Evolutionary conservation across 2,797 vertebrate species (phyloP).

Genomic region (Tenualosa thibaudeaui): DNA sequence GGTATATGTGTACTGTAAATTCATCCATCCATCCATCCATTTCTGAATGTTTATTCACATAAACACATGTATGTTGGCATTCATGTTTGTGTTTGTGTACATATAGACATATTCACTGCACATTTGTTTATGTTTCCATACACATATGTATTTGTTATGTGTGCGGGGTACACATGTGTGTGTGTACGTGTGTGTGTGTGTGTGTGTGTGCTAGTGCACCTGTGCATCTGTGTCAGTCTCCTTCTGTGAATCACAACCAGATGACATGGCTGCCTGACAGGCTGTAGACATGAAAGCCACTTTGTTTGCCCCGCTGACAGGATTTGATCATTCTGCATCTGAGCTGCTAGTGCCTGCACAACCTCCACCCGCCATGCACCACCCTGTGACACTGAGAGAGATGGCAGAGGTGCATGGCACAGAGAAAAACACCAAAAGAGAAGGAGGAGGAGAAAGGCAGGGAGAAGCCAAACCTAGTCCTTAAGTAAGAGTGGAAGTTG

Average conservation of each 20-base stretch:
- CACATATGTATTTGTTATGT: neutral
- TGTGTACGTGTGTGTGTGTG: neutral
- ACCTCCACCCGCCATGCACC: neutral
- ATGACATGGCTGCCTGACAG: constrained; percentile 35
- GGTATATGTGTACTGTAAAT: neutral
- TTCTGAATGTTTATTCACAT: neutral
- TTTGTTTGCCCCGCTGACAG: constrained; percentile 53
- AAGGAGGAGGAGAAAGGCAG: neutral
- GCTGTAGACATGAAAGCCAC: constrained; percentile 49
- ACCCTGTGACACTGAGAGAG: neutral
- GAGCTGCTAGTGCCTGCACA: neutral
- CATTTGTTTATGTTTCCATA: neutral
- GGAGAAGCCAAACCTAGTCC: neutral
- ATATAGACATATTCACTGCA: neutral
- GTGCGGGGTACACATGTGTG: neutral
- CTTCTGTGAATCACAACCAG: constrained; percentile 24
- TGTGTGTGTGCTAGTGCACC: constrained; percentile 28
- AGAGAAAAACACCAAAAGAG: neutral
- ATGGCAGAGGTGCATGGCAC: neutral
- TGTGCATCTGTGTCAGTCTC: constrained; percentile 38
- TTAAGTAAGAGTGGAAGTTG: neutral
- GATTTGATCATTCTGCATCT: constrained; percentile 60
- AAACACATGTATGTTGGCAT: neutral
- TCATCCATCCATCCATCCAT: neutral
- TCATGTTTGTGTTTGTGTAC: neutral